phyloP scores from a whole-genome alignment of 37 sponge, comb jelly and placozoan genomes.

The Hexactinellida sp. region DNA sequence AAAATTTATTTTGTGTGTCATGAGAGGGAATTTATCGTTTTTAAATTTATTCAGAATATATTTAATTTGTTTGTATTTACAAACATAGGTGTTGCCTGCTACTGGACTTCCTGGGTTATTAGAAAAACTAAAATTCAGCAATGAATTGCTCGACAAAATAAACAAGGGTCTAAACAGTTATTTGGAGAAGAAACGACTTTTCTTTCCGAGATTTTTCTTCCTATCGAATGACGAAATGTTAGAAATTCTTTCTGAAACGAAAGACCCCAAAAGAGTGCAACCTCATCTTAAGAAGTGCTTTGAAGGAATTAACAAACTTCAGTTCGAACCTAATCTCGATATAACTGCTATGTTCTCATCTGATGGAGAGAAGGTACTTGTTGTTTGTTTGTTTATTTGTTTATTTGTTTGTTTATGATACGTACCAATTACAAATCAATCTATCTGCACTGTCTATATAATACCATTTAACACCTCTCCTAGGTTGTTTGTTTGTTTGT shows the following conservation, averaged over 20 bases:
- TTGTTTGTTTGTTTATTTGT: not conserved
- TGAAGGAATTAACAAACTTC: constrained; percentile 74
- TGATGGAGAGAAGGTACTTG: constrained; percentile 92
- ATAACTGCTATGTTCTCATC: constrained; percentile 85
- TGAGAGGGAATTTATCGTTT: too few species aligned
- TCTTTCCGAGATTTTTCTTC: constrained; percentile 96
- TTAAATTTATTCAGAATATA: too few species aligned
- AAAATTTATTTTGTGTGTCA: too few species aligned
- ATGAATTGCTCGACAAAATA: constrained; percentile 81
- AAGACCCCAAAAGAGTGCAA: constrained; percentile 94
- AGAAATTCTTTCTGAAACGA: constrained; percentile 98
- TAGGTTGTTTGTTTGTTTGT: too few species aligned
- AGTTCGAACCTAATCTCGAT: constrained; percentile 75
- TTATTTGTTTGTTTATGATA: not conserved
- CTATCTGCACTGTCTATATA: not conserved
- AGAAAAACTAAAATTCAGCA: constrained; percentile 74
- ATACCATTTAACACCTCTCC: not conserved
- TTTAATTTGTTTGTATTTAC: too few species aligned
- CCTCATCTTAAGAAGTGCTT: constrained; percentile 99
- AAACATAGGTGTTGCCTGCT: constrained; percentile 81
- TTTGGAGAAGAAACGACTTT: constrained; percentile 96
- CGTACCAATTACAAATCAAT: not conserved
- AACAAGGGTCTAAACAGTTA: constrained; percentile 92
- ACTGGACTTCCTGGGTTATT: constrained; percentile 65
- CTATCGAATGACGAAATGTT: constrained; percentile 99